Evolutionary conservation across 2,797 vertebrate genomes (phyloP).

Genomic region (Paratrypauchen microcephalus): DNA sequence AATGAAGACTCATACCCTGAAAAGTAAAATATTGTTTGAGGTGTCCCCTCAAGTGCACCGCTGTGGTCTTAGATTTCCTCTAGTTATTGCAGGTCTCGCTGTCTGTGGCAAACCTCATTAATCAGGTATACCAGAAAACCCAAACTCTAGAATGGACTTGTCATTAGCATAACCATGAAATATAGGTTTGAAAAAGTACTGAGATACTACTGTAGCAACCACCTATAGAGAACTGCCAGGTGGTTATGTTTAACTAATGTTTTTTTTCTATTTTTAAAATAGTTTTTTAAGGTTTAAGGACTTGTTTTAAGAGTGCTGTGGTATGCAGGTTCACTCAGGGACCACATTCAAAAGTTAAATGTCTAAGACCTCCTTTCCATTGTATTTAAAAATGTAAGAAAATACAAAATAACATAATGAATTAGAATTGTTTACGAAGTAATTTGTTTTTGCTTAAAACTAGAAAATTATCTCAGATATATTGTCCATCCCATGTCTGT

Average conservation of each 20-base stretch:
- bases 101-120: conserved; percentile 15
- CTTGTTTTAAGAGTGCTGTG: conserved; percentile 8
- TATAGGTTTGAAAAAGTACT: conserved; percentile 17
- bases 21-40: conserved; percentile 11
- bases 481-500: too few species aligned
- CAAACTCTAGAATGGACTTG: conserved; percentile 8
- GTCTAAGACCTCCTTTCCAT: conserved; percentile 6
- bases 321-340: conserved; percentile 42
- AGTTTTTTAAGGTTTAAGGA: neutral
- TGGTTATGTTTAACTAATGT: neutral
- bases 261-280: neutral
- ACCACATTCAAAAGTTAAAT: conserved; percentile 12
- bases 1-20: conserved; percentile 1
- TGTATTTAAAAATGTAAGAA: too few species aligned
- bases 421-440: too few species aligned
- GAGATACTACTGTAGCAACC: conserved; percentile 4
- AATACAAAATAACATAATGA: too few species aligned
- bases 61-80: conserved; percentile 26
- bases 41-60: conserved; percentile 10
- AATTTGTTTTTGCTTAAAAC: too few species aligned
- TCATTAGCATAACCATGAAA: conserved; percentile 17
- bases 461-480: too few species aligned
- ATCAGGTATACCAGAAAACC: conserved; percentile 14
- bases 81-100: conserved; percentile 6
- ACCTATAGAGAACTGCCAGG: conserved; percentile 9